These are phyloP conservation scores for Rhynchomys soricoides DNA, from an alignment of 2,113 vertebrate species.

Conservation along the genomic window DNA sequence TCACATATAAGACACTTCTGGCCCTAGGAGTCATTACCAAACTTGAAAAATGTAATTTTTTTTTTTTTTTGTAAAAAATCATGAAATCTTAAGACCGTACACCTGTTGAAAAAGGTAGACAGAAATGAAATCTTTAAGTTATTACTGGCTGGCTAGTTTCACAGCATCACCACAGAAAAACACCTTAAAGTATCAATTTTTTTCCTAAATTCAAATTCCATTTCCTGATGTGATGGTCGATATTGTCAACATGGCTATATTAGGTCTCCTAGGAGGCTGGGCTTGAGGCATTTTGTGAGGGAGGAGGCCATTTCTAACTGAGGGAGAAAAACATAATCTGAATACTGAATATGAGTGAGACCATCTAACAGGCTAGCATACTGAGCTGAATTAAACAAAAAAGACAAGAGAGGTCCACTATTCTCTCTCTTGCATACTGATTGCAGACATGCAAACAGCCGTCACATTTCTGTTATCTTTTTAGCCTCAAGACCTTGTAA, in stretches of 20 bases:
- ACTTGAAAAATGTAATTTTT: background rate
- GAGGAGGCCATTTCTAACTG: background rate
- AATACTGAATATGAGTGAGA: background rate
- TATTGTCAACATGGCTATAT: background rate
- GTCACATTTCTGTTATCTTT: too few relatives aligned
- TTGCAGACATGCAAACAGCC: background rate
- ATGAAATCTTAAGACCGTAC: background rate
- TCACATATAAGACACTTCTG: background rate
- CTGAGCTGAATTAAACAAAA: background rate
- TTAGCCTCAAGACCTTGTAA: background rate
- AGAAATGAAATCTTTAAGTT: background rate
- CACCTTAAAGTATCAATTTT: background rate
- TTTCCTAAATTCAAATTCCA: background rate
- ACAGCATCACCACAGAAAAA: background rate
- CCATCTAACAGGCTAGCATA: background rate
- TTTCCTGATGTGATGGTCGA: background rate
- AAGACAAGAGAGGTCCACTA: background rate
- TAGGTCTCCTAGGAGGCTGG: background rate
- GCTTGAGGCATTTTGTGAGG: too few relatives aligned
- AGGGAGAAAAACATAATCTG: background rate
- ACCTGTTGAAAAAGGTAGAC: background rate
- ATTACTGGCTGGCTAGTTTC: background rate
- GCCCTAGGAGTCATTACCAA: background rate
- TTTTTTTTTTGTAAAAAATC: background rate
- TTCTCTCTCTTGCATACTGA: background rate